These are phyloP conservation scores for Sebastes miniatus DNA, from an alignment of 2,797 vertebrate species.

Conservation along the genomic window DNA sequence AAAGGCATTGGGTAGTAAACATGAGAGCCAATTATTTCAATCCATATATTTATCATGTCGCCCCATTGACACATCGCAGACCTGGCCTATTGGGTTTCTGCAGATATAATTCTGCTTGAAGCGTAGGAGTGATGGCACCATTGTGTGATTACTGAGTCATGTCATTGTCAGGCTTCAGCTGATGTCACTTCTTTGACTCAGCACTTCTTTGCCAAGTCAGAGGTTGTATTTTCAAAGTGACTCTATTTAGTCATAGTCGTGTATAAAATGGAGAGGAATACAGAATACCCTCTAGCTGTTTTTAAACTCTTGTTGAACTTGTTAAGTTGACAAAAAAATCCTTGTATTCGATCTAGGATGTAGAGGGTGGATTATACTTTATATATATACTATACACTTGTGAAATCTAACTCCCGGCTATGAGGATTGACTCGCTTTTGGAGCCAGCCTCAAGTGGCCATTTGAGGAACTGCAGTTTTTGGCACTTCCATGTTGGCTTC, in stretches of 20 bases:
- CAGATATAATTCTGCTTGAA: slow-evolving; percentile 27
- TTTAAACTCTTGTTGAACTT: slow-evolving; percentile 25
- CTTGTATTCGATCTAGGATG: neutral
- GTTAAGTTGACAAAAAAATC: neutral
- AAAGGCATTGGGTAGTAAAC: slow-evolving; percentile 46
- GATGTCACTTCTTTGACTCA: slow-evolving; percentile 39
- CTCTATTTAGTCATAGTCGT: neutral
- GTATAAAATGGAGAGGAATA: slow-evolving; percentile 1
- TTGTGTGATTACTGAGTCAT: slow-evolving; percentile 39
- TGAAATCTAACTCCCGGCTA: neutral
- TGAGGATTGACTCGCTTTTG: too few relatives aligned
- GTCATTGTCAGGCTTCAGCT: slow-evolving; percentile 28
- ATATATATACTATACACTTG: neutral
- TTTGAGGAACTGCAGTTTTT: neutral
- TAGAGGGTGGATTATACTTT: neutral
- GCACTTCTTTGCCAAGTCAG: slow-evolving; percentile 18
- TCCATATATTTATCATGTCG: slow-evolving; percentile 37
- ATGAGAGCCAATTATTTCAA: slow-evolving; percentile 50
- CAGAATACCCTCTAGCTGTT: neutral
- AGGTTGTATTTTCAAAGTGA: slow-evolving; percentile 34
- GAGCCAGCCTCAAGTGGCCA: too few relatives aligned
- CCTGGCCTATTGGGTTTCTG: slow-evolving; percentile 17
- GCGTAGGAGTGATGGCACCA: slow-evolving; percentile 12
- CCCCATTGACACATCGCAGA: slow-evolving; percentile 35
- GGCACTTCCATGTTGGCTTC: neutral